A percentile compares a stretch with the other conserved stretches of the same genome.
These are phyloP conservation scores for Casuarius casuarius DNA, from an alignment of 2,113 vertebrate species.

Conservation along the genomic window DNA sequence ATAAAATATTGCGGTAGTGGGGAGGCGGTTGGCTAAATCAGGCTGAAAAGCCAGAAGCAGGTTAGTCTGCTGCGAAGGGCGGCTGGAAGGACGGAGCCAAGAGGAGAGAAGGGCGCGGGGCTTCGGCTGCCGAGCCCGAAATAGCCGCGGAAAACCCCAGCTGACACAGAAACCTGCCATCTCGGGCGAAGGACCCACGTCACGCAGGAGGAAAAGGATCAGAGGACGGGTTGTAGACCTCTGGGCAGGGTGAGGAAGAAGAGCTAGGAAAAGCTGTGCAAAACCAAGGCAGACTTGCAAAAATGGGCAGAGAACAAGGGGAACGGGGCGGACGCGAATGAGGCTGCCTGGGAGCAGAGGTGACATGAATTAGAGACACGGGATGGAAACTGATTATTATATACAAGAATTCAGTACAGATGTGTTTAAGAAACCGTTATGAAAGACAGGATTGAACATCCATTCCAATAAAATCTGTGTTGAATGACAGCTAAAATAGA, in stretches of 20 bases:
- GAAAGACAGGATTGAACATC: constrained; percentile 14
- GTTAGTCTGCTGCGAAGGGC: accelerated
- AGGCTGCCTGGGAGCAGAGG: neutral
- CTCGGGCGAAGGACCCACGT: no score
- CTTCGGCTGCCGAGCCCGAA: neutral
- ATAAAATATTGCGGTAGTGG: neutral
- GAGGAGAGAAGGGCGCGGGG: neutral
- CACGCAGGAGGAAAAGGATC: neutral
- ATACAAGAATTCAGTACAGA: neutral
- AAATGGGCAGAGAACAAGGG: neutral
- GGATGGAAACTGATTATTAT: constrained; percentile 3
- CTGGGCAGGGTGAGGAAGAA: neutral
- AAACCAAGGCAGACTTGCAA: neutral
- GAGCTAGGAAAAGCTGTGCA: neutral
- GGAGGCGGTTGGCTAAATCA: neutral
- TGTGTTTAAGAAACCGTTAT: constrained; percentile 11
- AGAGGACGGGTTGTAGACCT: accelerated
- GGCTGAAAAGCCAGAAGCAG: neutral
- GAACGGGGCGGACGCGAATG: neutral
- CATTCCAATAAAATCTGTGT: constrained; percentile 21
- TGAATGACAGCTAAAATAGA: neutral
- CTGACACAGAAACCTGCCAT: no score
- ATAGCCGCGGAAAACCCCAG: no score
- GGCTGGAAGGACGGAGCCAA: neutral
- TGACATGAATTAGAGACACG: neutral